Conservation (phyloP, 2,113 vertebrate genomes). For the Gavialis gangeticus region DNA sequence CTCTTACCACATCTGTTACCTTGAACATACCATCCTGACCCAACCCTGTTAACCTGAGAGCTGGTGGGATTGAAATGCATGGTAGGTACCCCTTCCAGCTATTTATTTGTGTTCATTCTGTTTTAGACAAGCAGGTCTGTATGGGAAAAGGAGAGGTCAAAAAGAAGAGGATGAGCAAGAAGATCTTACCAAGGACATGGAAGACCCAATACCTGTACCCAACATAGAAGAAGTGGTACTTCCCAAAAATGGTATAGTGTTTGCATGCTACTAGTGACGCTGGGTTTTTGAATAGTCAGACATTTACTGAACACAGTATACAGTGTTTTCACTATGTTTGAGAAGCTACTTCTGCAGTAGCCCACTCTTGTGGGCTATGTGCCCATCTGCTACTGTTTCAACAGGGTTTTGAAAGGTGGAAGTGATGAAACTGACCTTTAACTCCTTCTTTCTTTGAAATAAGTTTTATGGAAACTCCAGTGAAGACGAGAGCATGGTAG, state of each 20-base stretch:
- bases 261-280: not conserved
- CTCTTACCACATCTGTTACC: not conserved
- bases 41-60: not conserved
- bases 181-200: slow-evolving; percentile 96
- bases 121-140: slow-evolving; percentile 87
- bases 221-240: slow-evolving; percentile 95
- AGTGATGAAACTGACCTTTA: not conserved
- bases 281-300: not conserved
- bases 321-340: accelerated
- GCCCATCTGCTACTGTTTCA: not conserved
- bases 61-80: accelerated
- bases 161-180: slow-evolving; percentile 97
- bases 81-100: not conserved
- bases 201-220: slow-evolving; percentile 94
- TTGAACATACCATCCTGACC: not conserved
- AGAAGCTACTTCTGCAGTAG: not conserved
- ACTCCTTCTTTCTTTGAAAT: not conserved
- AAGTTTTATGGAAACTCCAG: accelerated
- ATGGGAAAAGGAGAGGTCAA: slow-evolving; percentile 92
- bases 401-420: not conserved
- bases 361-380: not conserved
- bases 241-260: slow-evolving; percentile 89
- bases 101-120: slow-evolving; percentile 11
- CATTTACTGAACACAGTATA: not conserved
- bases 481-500: not conserved